Base-by-base conservation (phyloP, 2,888 invertebrate species). In the Agapostemon virescens region DNA sequence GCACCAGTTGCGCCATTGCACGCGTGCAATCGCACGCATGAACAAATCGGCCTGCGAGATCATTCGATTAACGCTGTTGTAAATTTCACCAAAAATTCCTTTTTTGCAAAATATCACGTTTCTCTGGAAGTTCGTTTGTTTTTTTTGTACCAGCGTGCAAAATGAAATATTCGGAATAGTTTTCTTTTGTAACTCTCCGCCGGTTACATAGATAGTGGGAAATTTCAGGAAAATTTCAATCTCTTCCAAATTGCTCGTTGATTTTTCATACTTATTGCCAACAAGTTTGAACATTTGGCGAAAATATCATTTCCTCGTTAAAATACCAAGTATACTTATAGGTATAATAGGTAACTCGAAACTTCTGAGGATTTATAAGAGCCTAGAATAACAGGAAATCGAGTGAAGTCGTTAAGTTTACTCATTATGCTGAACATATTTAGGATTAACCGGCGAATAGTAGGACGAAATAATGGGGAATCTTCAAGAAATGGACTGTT, bases 1-100 rank as follows among this genome's bases (percentile, higher is more conserved):
- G 40, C 83, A 82, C 83, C 75, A 79, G 81, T 84, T 84, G 69
- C 72, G 58, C 79, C 69, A 73, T 72, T 64, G 82, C 74, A 77
- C 68, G 63, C 69, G 64, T 82, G n/a, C 64, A 61, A 1, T 36
- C 38, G 36, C 69, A 63, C 49, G 36, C 33, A 55, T 68, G 66
- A 58, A 61, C 23, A 74, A 61, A 70, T 76, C 68, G 58, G 64
- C 69, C 69, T 26, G 66, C 45, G 66, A 66, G 78, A 82, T 81
- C 78, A 63, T 17, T 42, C 64, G 81, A 84, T 86, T 0, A 49
- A 49, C 49, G 3, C 49, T 11, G n/a, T 49, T n/a, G 11, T n/a
- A 11, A n/a, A 49, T 11, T 49, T 49, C 4, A n/a, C 11, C 49
- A 20, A n/a, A 49, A 33, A 4, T 45, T n/a, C 3, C 11, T n/a